Base-by-base conservation (phyloP, 1,140 invertebrate species). In the Epicauta chinensis region DNA sequence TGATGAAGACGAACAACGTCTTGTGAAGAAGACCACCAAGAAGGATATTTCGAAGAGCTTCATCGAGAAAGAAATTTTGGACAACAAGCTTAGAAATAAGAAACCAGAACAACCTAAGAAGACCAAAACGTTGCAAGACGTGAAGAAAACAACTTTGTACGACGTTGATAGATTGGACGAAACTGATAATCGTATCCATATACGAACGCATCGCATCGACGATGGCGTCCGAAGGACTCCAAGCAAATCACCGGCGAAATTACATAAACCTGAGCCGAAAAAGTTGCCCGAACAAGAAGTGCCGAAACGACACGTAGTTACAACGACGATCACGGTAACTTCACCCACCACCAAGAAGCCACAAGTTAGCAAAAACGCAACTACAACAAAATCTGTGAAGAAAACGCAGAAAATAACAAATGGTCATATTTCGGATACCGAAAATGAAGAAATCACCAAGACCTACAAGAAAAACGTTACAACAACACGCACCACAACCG, bases 401-500 rank as follows among this genome's bases (percentile, higher is more conserved):
- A 71, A 67, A 54, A 46, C 60, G 17, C 68, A 67, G 51, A 73
- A 69, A 51, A 62, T 66, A 23, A 71, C 69, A 23, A 55, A 62
- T 45, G 60, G 56, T 0, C 47, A 56, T 49, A 14, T 49, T 5
- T 47, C 43, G 3, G 60, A 65, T 35, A 50, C 57, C 2, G 60
- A 63, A 47, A 56, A 55, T 23, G 69, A 74, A 14, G 70, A 70
- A 46, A 70, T 69, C 34, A 56, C 43, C 48, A 68, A 58, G 62
- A 63, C 43, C 71, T 17, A 57, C 13, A 79, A 40, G 37, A 48
- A 51, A 40, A 23, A 12, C 36, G 37, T 45, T 76, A 65, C 7
- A 23, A 70, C 78, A 2, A 74, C 67, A 9, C 67, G 77, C 13
- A 77, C 77, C 6, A 64, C 71, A n/a, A 80, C 77, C 58, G 78